Evolutionary conservation across 1,140 invertebrate species (phyloP).

Genomic region (Brachionus rubens): DNA sequence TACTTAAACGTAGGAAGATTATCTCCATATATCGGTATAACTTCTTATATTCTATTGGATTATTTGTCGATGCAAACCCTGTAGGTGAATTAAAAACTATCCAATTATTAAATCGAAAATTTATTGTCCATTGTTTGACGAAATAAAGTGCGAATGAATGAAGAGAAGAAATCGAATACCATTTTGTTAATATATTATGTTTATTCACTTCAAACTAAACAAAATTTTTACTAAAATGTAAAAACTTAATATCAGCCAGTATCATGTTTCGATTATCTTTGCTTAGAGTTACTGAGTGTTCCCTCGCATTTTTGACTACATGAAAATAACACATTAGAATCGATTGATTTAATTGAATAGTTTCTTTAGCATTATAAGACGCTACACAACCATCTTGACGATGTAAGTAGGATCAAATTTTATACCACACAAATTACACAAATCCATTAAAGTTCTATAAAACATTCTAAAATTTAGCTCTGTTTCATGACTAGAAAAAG

Average conservation of each 20-base stretch:
- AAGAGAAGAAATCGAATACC: background rate
- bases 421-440: background rate
- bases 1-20: no score
- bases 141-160: background rate
- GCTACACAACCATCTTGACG: background rate
- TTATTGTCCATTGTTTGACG: background rate
- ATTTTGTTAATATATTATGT: no score
- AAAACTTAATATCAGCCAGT: background rate
- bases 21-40: background rate
- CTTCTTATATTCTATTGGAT: background rate
- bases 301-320: background rate
- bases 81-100: background rate
- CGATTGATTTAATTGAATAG: background rate
- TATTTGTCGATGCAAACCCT: background rate
- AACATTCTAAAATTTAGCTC: background rate
- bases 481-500: background rate
- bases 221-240: background rate
- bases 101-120: background rate
- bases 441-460: background rate
- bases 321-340: background rate
- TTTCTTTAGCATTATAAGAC: background rate
- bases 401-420: background rate
- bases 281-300: background rate
- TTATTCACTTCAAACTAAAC: no score
- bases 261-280: background rate